A percentile compares a stretch with the other conserved stretches of the same genome.
Evolutionary conservation across 2,888 invertebrate species (phyloP).

Genomic region (Cartodere bifasciata): DNA sequence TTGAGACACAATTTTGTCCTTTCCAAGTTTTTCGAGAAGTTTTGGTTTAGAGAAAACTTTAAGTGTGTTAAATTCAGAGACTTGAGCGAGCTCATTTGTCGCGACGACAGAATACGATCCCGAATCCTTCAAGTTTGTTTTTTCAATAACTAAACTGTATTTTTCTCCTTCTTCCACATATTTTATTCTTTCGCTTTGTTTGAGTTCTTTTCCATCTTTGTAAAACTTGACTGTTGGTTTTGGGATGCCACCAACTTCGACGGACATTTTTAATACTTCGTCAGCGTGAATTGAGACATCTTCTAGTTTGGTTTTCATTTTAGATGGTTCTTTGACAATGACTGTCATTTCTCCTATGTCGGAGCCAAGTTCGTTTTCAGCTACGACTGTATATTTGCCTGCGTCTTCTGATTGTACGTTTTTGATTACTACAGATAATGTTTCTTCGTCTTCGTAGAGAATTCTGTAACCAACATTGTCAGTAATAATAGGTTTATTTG

Average conservation of each 20-base stretch:
- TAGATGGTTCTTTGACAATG: constrained; percentile 71
- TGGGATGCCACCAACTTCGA: constrained; percentile 76
- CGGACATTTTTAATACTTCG: constrained; percentile 61
- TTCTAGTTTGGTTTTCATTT: constrained; percentile 66
- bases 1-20: constrained; percentile 55
- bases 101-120: constrained; percentile 79
- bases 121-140: constrained; percentile 61
- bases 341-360: constrained; percentile 62
- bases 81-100: constrained; percentile 77
- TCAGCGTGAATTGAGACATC: constrained; percentile 62
- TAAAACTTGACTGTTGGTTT: constrained; percentile 72
- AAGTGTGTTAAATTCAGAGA: constrained; percentile 82
- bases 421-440: constrained; percentile 78
- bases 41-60: constrained; percentile 71
- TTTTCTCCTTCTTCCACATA: constrained; percentile 60
- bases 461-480: too few species aligned
- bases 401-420: constrained; percentile 71
- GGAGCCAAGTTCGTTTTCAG: constrained; percentile 73
- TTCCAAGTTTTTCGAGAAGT: constrained; percentile 56
- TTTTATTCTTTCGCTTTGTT: constrained; percentile 56
- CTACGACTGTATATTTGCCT: constrained; percentile 68
- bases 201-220: constrained; percentile 74
- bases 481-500: too few species aligned
- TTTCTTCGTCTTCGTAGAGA: constrained; percentile 82
- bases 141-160: constrained; percentile 57